Evolutionary conservation across 30 jellyfish, hydroid and myxozoan species (phyloP), one percentile per base, ranked within the genome.

Genomic region (Clytia hemisphaerica): DNA sequence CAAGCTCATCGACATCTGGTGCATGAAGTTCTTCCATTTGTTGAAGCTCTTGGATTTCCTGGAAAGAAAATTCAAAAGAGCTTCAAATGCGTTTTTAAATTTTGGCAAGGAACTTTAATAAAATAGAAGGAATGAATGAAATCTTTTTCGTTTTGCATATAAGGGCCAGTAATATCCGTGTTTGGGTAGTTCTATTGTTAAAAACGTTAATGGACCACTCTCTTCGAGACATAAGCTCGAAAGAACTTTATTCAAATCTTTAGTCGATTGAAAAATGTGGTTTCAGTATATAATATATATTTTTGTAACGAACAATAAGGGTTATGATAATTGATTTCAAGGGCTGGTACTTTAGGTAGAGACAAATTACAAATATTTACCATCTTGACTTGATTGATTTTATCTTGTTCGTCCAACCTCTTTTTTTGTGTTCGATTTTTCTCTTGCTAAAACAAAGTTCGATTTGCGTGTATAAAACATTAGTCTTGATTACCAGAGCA

Each of bases 1-100:
- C 98, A 92, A 91, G 61, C 10, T 84, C 85, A 15, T 92, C 78
- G 36, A 83, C 83, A 61, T 91, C 99, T 4, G 99, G 99, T 16
- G 74, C 74, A 14, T 70, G 69, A 32, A 76, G 94, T 65, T 81
- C 95, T 61, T 83, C 95, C 24, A 40, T 16, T 2, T 93, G 72
- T 18, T 64, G 61, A 21, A 91, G 29, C 16, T 91, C 99, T 72
- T 83, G 95, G 24, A 91, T 77, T 33, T 91, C 95, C 99, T 91
- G 37, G 19, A 62, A 73, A 24, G 25, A 35, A 31, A 19, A 30
- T 2, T 27, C 25, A 53, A 27, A 0, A 32, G 19, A 31, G 16
- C 47, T 44, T 9, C 1, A 4, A 71, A 19, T 0, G 26, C 15
- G 76, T 4, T 7, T 65, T 25, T 1, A 35, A 35, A 2, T 21